Conservation (phyloP, 2,888 invertebrate species). For the Byasa hedistus region DNA sequence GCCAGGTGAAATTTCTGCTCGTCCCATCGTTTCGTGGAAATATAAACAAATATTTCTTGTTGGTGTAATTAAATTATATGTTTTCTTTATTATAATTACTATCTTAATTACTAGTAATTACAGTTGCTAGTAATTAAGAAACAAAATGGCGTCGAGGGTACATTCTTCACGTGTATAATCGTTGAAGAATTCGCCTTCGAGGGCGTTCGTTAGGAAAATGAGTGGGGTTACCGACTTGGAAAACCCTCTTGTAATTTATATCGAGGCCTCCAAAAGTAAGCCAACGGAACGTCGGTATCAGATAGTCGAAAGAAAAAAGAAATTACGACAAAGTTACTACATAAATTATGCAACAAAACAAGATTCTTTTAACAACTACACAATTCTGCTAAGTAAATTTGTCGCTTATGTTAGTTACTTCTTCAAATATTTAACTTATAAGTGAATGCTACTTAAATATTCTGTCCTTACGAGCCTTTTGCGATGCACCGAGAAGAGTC, state of each 20-base stretch:
- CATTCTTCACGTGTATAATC: slow-evolving; percentile 49
- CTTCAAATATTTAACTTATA: no score
- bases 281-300: not conserved
- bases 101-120: no score
- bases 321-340: slow-evolving; percentile 3
- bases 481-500: no score
- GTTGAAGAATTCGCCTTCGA: slow-evolving; percentile 47
- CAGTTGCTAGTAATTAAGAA: slow-evolving; percentile 12
- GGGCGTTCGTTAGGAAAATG: slow-evolving; percentile 55
- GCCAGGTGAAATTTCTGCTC: no score
- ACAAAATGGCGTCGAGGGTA: slow-evolving; percentile 40
- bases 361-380: no score
- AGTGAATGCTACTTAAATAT: no score
- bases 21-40: no score
- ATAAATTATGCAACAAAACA: not conserved
- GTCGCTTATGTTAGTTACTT: no score
- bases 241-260: slow-evolving; percentile 46
- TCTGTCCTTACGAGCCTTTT: no score
- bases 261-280: slow-evolving; percentile 33
- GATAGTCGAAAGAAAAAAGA: not conserved
- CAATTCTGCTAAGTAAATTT: no score
- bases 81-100: not conserved
- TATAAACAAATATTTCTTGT: not conserved
- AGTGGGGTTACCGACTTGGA: slow-evolving; percentile 48
- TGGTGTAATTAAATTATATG: not conserved